Percentiles rank a stretch among this genome's conserved stretches.
These are phyloP conservation scores for Paradisaea rubra DNA, from an alignment of 2,113 vertebrate species.

Conservation along the genomic window DNA sequence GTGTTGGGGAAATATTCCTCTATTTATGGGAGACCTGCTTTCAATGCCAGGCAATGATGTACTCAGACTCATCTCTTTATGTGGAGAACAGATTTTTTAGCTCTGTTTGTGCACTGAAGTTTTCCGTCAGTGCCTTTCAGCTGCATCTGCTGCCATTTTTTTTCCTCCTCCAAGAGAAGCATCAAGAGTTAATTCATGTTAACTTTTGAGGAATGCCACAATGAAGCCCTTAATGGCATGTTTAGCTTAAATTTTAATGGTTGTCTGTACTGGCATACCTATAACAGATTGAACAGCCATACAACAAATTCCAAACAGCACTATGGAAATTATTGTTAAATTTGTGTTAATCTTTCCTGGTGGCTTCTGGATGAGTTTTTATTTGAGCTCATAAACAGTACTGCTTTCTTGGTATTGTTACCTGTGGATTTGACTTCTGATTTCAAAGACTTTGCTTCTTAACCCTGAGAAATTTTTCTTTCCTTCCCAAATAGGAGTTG, in stretches of 20 bases:
- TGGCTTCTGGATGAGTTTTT: not conserved
- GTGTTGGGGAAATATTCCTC: not conserved
- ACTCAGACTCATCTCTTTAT: not conserved
- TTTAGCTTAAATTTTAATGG: not conserved
- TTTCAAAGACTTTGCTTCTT: not conserved
- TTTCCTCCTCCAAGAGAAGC: not conserved
- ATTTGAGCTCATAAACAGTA: not conserved
- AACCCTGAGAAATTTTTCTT: not conserved
- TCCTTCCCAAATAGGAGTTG: not conserved
- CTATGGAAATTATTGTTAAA: not conserved
- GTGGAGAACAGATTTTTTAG: not conserved
- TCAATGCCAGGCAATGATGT: rapidly evolving
- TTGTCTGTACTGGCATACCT: not conserved
- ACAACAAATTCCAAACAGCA: not conserved
- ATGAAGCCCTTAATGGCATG: not conserved
- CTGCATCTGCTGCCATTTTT: not conserved
- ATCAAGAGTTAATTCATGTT: not conserved
- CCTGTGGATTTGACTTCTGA: not conserved
- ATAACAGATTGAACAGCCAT: not conserved
- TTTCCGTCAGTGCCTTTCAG: not conserved
- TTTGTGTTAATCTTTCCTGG: not conserved
- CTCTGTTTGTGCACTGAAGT: not conserved
- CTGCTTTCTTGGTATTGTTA: not conserved
- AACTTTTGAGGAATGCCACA: not conserved
- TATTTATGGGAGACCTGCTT: not conserved